A percentile compares a stretch with the other conserved stretches of the same genome.
phyloP scores from a whole-genome alignment of 2,113 vertebrate genomes.

The Sarotherodon lohbergeri region DNA sequence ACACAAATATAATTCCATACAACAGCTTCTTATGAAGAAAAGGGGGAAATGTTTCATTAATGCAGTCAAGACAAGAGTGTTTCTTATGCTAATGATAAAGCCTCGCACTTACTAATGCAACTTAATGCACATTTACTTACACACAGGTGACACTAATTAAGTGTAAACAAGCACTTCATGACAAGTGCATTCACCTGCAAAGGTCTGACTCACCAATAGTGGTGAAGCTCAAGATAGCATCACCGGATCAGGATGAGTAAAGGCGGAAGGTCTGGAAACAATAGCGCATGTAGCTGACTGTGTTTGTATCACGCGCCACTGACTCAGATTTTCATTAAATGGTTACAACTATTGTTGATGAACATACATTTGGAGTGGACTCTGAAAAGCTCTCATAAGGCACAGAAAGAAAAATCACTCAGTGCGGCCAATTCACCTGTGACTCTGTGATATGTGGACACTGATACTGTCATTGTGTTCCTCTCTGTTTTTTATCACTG shows the following conservation, averaged over 20 bases:
- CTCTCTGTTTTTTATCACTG: neutral
- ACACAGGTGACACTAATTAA: neutral
- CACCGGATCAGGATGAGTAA: neutral
- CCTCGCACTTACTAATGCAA: neutral
- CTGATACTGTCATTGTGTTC: neutral
- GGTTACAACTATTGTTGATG: neutral
- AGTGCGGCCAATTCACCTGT: neutral
- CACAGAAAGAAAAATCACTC: neutral
- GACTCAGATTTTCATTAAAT: neutral
- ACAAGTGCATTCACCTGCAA: neutral
- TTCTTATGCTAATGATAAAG: neutral
- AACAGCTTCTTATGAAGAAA: neutral
- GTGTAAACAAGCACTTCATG: neutral
- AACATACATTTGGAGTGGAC: neutral
- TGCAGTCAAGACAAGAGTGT: neutral
- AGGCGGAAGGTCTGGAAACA: neutral
- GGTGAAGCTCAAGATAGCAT: neutral
- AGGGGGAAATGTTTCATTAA: neutral
- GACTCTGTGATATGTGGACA: neutral
- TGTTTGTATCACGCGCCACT: accelerated
- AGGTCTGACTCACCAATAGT: neutral
- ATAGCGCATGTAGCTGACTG: neutral
- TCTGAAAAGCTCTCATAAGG: neutral
- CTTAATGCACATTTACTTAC: neutral
- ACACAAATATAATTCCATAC: neutral